Percentiles rank a stretch among this genome's conserved stretches.
Evolutionary conservation across 2,888 invertebrate species (phyloP).

Genomic region (Troides oblongomaculatus): DNA sequence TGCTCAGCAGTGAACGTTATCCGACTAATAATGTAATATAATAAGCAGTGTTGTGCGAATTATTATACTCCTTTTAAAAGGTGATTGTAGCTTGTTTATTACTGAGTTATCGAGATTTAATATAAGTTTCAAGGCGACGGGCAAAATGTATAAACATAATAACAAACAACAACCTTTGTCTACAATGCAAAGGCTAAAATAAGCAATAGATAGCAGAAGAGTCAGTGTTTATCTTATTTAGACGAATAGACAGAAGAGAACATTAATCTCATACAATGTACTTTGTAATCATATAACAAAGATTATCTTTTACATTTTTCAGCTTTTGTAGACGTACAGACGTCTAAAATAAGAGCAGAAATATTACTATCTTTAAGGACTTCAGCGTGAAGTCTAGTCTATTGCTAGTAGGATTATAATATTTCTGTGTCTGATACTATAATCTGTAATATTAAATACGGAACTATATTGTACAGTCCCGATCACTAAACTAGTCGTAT

Average conservation of each 20-base stretch:
- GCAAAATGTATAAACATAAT: background rate
- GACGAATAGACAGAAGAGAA: too few relatives aligned
- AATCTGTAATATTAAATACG: background rate
- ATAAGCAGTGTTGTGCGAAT: background rate
- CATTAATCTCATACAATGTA: too few relatives aligned
- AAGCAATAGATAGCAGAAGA: background rate
- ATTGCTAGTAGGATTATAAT: too few relatives aligned
- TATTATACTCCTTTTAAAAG: background rate
- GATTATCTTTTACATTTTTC: too few relatives aligned
- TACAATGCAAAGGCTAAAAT: background rate
- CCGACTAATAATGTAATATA: background rate
- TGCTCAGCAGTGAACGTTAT: too few relatives aligned
- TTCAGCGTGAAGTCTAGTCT: too few relatives aligned
- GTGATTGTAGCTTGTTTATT: background rate
- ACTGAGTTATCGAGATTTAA: background rate
- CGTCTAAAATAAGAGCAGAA: too few relatives aligned
- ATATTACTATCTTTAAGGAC: too few relatives aligned
- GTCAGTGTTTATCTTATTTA: background rate
- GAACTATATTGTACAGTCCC: background rate
- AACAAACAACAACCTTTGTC: background rate
- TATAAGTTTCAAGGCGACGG: background rate
- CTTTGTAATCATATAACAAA: too few relatives aligned
- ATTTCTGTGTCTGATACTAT: background rate
- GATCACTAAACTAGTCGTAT: background rate
- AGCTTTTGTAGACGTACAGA: too few relatives aligned